Base-by-base conservation (phyloP, 2,113 vertebrate species). In the Brachypteracias leptosomus region DNA sequence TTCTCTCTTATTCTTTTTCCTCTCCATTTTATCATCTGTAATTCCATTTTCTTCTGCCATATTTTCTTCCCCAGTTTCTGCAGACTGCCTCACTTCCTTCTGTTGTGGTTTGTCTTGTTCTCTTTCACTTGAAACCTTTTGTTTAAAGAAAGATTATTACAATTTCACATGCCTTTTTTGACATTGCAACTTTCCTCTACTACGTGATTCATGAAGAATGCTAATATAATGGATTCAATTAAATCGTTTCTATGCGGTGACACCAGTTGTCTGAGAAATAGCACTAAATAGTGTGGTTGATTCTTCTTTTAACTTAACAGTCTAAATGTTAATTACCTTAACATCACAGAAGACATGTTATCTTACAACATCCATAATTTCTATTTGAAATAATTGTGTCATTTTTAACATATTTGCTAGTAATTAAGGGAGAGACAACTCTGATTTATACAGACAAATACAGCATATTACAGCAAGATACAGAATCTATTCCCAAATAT, bases 1-100 rank as follows among this genome's bases (percentile, higher is more conserved):
- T 77, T 99, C 98, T 38, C 97, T 97, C 86, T 99, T 99, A 72
- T 81, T 99, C 90, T 98, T 98, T 96, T 99, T 98, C 55, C 89
- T 98, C 79, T 97, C 95, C 10, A 8, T 26, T 47, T 94, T 96
- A 76, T 93, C 79, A 40, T 71, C 75, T 16, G 51, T 16, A 87
- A 68, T 35, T 73, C 92, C 90, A 26, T 84, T 87, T 44, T 93
- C 91, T 86, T 84, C 88, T 68, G 49, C n/a, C 8, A 25, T 4
- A 6, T 54, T 46, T n/a, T 92, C 16, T 35, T 71, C 3, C 28
- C 26, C 36, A 47, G 20, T 81, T 55, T 97, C 90, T 24, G 67
- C 35, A 33, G 42, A 20, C 2, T 73, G 61, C 7, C 7, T 7
- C 42, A 49, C 81, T 59, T 47, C 42, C 8, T 89, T 75, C 75